Base-by-base conservation (phyloP, 2,888 invertebrate genomes). In the Standfussiana lucernea region DNA sequence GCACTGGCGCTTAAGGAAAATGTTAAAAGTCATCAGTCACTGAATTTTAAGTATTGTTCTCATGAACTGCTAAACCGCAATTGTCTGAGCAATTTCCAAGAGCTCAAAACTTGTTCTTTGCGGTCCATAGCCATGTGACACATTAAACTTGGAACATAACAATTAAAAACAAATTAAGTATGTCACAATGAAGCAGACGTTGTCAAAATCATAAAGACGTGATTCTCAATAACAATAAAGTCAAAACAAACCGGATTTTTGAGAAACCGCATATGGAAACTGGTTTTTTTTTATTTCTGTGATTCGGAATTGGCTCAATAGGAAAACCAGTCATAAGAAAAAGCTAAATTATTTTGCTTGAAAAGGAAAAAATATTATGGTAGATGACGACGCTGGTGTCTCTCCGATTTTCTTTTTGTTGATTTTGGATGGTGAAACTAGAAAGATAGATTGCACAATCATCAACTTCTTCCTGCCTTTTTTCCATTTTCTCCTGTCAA, bases 1-100 rank as follows among this genome's bases (percentile, higher is more conserved):
- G n/a, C n/a, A n/a, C n/a, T n/a, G n/a, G n/a, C n/a, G n/a, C 24
- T 24, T 75, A 61, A 47, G 83, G 61, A 82, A 70, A 82, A 56
- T 56, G 8, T 42, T 13, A 62, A 77, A 70, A 66, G 65, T 47
- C 61, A 72, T 62, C 37, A n/a, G 42, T 32, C 45, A 70, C 35
- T n/a, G 21, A 71, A 56, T 50, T 71, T 61, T 35, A 53, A 59
- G 32, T 50, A 37, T 28, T 28, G 4, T 76, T 83, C 32, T 37
- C 42, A 45, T 67, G 50, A 78, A 65, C 10, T 42, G 59, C 13
- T 21, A 24, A 35, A 72, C 83, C 71, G 28, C 69, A 82, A 35
- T 53, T 37, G 45, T 42, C 40, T 7, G 24, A 50, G n/a, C 40
- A 35, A 11, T 35, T 56, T 35, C 40, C 18, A 61, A 75, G 74